Evolutionary conservation across 2,797 vertebrate genomes (phyloP).

Genomic region (Neopelma chrysocephalum): DNA sequence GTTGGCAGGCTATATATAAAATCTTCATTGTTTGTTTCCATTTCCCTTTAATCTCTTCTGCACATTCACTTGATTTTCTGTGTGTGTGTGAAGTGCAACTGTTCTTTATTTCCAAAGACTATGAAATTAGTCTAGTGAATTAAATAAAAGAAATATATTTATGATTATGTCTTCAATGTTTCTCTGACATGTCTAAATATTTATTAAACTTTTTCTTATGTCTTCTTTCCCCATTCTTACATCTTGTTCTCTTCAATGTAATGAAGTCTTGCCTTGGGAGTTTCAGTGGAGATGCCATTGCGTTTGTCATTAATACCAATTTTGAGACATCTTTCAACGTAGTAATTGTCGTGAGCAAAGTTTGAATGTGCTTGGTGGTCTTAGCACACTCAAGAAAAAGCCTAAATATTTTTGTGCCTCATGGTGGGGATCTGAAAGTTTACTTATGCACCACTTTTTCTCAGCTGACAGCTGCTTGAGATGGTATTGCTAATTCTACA

Average conservation of each 20-base stretch:
- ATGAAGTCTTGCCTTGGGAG: conserved; percentile 1
- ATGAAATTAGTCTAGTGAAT: conserved; percentile 33
- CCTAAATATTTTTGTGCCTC: background rate
- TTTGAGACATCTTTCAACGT: background rate
- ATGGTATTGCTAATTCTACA: background rate
- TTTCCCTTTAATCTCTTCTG: background rate
- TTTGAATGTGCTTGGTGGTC: background rate
- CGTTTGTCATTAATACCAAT: background rate
- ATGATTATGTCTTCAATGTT: conserved; percentile 28
- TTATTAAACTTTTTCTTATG: background rate
- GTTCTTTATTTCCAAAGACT: conserved; percentile 26
- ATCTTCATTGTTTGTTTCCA: background rate
- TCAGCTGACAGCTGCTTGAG: background rate
- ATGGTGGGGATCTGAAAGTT: background rate
- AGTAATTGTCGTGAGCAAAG: background rate
- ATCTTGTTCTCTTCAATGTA: background rate
- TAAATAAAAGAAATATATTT: conserved; percentile 29
- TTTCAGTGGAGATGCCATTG: background rate
- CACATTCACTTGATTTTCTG: background rate
- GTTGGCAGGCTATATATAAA: background rate
- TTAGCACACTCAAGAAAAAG: background rate
- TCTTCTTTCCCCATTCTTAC: background rate
- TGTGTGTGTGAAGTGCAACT: background rate
- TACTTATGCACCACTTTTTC: background rate
- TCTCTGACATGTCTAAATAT: conserved; percentile 19